Evolutionary conservation across 2,797 vertebrate species (phyloP).

Genomic region (Okamejei kenojei): DNA sequence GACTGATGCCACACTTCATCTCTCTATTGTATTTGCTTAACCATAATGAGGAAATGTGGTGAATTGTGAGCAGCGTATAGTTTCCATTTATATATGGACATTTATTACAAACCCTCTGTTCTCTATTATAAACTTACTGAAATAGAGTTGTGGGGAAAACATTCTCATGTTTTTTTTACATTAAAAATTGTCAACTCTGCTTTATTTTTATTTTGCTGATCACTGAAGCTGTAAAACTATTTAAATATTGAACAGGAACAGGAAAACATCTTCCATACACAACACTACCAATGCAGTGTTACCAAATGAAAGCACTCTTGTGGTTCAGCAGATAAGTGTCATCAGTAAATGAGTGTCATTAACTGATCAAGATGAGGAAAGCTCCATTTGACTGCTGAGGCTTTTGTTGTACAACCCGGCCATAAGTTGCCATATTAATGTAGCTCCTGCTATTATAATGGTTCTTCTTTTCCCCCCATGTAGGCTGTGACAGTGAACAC

Average conservation of each 20-base stretch:
- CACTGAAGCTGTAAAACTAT: not conserved
- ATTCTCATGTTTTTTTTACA: not conserved
- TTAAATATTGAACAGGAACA: not conserved
- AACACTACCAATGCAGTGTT: not conserved
- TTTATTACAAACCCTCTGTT: not conserved
- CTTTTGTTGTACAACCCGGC: not conserved
- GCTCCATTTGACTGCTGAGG: not conserved
- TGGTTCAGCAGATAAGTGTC: too few species aligned
- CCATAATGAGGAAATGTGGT: not conserved
- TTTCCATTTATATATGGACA: not conserved
- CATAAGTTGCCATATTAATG: not conserved
- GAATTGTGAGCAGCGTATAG: not conserved
- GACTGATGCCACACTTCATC: not conserved
- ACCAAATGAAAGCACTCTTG: too few species aligned
- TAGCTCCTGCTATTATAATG: not conserved
- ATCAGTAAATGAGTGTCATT: too few species aligned
- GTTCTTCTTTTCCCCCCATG: not conserved
- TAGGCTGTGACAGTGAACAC: slow-evolving; percentile 92
- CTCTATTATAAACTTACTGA: not conserved
- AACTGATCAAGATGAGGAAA: not conserved
- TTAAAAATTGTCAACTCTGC: not conserved
- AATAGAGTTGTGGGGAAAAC: not conserved
- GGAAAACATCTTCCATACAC: not conserved
- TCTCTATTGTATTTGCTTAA: not conserved
- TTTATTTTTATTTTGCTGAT: slow-evolving; percentile 8